phyloP scores from a whole-genome alignment of 1,140 invertebrate species.

The Lepidostoma basale region DNA sequence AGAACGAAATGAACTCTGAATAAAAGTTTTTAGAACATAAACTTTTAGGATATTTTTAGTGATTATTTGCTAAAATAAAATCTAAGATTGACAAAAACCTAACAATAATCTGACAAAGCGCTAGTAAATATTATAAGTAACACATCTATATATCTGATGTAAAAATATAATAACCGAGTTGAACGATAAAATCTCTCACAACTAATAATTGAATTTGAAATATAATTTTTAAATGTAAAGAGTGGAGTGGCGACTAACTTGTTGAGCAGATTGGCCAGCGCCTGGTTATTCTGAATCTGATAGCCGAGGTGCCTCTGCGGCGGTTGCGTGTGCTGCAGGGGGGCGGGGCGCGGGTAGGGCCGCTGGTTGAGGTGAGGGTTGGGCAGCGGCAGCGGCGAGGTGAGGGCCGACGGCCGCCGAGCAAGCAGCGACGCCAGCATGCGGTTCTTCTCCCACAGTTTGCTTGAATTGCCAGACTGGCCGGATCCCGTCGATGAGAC shows the following conservation, averaged over 20 bases:
- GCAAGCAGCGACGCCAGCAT: constrained; percentile 85
- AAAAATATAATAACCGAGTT: too few relatives aligned
- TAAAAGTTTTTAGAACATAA: too few relatives aligned
- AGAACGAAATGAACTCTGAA: too few relatives aligned
- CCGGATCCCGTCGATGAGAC: constrained; percentile 56
- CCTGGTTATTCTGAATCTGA: constrained; percentile 48
- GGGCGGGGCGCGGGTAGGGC: constrained; percentile 44
- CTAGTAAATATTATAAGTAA: too few relatives aligned
- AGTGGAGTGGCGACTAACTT: constrained; percentile 50
- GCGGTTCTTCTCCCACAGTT: constrained; percentile 82
- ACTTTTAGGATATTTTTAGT: too few relatives aligned
- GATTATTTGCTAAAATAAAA: too few relatives aligned
- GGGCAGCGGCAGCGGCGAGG: constrained; percentile 56
- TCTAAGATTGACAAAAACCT: too few relatives aligned
- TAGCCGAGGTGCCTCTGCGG: constrained; percentile 42
- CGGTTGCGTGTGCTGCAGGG: constrained; percentile 51
- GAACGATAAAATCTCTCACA: too few relatives aligned
- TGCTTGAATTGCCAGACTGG: constrained; percentile 56
- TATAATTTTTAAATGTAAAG: too few relatives aligned
- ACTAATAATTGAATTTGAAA: too few relatives aligned
- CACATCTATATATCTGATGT: too few relatives aligned
- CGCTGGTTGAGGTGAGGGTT: constrained; percentile 50
- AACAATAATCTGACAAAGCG: too few relatives aligned
- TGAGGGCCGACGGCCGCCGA: constrained; percentile 75
- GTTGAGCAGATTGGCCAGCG: constrained; percentile 52